Percentiles rank a stretch among this genome's conserved stretches.
phyloP scores from a whole-genome alignment of 2,113 vertebrate genomes.

The Camelus bactrianus region DNA sequence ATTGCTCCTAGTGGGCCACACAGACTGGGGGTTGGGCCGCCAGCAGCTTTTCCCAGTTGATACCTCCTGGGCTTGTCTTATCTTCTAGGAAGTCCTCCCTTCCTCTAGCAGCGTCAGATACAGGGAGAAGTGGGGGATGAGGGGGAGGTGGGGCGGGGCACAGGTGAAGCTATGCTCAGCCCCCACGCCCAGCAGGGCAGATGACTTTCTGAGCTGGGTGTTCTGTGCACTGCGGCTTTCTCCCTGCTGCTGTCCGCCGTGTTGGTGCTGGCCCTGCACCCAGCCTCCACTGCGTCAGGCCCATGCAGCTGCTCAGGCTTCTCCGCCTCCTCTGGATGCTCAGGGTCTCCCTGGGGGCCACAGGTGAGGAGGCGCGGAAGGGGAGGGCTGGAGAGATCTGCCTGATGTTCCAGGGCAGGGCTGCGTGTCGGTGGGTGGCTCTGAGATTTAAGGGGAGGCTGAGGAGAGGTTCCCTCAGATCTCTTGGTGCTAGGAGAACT shows the following conservation, averaged over 20 bases:
- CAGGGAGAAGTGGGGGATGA: background rate
- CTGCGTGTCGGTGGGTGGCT: background rate
- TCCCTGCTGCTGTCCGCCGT: rapidly evolving
- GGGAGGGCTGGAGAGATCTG: background rate
- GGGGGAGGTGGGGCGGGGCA: background rate
- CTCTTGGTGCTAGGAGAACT: background rate
- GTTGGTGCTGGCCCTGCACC: background rate
- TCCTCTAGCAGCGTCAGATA: background rate
- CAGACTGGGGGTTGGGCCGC: background rate
- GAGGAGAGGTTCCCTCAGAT: background rate
- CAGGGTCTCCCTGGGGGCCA: background rate
- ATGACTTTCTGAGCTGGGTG: background rate
- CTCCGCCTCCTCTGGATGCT: conserved; percentile 63
- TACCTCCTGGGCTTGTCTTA: background rate
- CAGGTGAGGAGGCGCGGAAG: conserved; percentile 4
- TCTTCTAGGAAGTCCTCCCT: background rate
- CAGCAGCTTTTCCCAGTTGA: background rate
- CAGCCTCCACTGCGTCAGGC: rapidly evolving
- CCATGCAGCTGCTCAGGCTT: background rate
- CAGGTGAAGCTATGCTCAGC: background rate
- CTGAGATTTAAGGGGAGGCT: background rate
- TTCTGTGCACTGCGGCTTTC: background rate
- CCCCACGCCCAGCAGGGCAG: background rate
- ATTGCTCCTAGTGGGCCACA: background rate
- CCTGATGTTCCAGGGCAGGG: background rate